phyloP scores from a whole-genome alignment of 2,113 vertebrate species.

The Oncorhynchus tshawytscha region DNA sequence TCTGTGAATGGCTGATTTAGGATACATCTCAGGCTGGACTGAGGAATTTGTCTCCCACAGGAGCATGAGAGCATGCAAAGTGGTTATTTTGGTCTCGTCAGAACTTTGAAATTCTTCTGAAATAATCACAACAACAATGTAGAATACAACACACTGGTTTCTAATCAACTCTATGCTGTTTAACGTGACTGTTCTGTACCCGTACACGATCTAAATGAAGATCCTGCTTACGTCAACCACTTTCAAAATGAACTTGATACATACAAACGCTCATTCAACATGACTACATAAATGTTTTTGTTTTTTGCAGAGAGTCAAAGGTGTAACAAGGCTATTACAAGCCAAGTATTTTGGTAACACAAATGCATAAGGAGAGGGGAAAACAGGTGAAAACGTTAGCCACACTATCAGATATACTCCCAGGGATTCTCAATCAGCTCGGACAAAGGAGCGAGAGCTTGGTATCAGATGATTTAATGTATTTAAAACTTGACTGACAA shows the following conservation, averaged over 20 bases:
- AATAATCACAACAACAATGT: conserved; percentile 49
- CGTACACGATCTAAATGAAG: background rate
- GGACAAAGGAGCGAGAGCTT: conserved; percentile 84
- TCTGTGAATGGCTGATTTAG: conserved; percentile 56
- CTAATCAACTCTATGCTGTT: conserved; percentile 7
- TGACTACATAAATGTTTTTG: background rate
- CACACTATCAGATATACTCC: conserved; percentile 68
- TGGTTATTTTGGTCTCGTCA: conserved; percentile 59
- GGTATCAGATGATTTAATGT: conserved; percentile 92
- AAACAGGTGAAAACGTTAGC: conserved; percentile 35
- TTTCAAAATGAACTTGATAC: conserved; percentile 28
- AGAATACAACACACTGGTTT: conserved; percentile 24
- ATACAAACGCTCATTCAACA: conserved; percentile 7
- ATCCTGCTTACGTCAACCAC: background rate
- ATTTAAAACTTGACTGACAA: conserved; percentile 96
- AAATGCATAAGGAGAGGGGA: conserved; percentile 34
- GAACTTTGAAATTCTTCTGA: conserved; percentile 45
- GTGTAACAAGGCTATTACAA: conserved; percentile 22
- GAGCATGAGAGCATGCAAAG: conserved; percentile 56
- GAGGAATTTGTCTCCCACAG: conserved; percentile 58
- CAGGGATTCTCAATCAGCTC: conserved; percentile 85
- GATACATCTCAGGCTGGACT: conserved; percentile 48
- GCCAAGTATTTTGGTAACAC: conserved; percentile 21
- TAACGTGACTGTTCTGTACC: background rate
- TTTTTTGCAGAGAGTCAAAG: conserved; percentile 6